Percentiles rank a stretch among this genome's conserved stretches.
Conservation (phyloP, 2,888 invertebrate species). For the Monopis laevigella region DNA sequence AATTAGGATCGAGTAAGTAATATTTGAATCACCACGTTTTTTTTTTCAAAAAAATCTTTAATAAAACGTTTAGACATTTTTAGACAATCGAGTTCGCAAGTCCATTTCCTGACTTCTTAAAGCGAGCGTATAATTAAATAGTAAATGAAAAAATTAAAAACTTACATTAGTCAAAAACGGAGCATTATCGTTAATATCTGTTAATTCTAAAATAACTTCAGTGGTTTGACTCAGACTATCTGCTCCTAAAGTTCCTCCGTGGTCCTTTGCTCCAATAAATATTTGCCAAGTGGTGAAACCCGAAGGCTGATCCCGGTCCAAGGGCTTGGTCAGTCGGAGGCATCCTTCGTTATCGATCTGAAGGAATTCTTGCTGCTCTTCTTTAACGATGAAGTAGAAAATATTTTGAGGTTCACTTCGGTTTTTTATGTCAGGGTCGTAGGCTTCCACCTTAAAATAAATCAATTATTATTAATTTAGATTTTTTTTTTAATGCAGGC, state of each 20-base stretch:
- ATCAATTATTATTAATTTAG: too few species aligned
- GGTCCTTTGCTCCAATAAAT: slow-evolving; percentile 79
- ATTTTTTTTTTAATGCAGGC: too few species aligned
- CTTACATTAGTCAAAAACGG: slow-evolving; percentile 83
- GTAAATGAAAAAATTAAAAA: slow-evolving; percentile 20
- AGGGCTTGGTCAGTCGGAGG: slow-evolving; percentile 74
- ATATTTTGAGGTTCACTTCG: slow-evolving; percentile 80
- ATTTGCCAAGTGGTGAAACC: slow-evolving; percentile 86
- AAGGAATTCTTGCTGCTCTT: slow-evolving; percentile 75
- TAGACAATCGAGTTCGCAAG: too few species aligned
- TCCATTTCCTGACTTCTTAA: too few species aligned
- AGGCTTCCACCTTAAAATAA: slow-evolving; percentile 76
- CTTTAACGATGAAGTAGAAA: slow-evolving; percentile 77
- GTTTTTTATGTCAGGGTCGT: slow-evolving; percentile 87
- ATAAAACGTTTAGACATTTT: too few species aligned
- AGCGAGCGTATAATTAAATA: not conserved
- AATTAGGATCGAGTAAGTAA: too few species aligned
- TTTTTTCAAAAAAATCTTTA: too few species aligned
- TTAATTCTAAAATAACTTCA: slow-evolving; percentile 73
- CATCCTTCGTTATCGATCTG: slow-evolving; percentile 81
- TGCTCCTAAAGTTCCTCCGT: slow-evolving; percentile 68
- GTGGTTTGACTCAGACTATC: slow-evolving; percentile 71
- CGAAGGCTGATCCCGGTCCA: slow-evolving; percentile 90
- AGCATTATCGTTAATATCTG: slow-evolving; percentile 95
- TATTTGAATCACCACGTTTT: too few species aligned